These are phyloP conservation scores for Odocoileus hemionus DNA, from an alignment of 2,113 vertebrate genomes.

Conservation along the genomic window DNA sequence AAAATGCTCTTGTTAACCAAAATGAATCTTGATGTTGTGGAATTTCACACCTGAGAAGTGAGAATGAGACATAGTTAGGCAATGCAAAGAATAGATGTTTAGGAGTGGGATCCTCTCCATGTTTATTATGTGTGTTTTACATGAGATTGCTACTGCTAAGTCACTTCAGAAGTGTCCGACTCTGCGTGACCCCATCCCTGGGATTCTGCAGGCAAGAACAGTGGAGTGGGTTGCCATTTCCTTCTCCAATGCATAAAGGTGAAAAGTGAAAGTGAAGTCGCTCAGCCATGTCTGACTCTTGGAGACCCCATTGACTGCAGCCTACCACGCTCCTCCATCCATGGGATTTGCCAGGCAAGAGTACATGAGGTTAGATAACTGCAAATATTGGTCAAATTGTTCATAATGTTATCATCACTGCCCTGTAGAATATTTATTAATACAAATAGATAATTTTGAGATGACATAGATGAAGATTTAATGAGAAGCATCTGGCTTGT, in stretches of 20 bases:
- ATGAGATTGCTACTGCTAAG: neutral
- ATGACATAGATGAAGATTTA: neutral
- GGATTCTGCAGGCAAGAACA: no score
- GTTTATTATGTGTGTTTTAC: neutral
- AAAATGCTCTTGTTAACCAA: conserved; percentile 67
- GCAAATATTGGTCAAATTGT: neutral
- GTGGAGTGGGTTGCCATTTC: no score
- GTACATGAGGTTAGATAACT: neutral
- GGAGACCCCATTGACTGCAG: no score
- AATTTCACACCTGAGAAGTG: conserved; percentile 64
- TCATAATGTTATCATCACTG: neutral
- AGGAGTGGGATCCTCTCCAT: neutral
- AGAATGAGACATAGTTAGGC: neutral
- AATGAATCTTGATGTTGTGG: conserved; percentile 52
- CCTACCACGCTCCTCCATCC: no score
- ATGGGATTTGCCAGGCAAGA: no score
- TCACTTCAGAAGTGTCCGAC: no score
- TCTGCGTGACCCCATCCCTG: no score
- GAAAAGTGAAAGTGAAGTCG: no score
- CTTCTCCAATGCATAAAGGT: no score
- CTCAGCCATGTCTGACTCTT: no score
- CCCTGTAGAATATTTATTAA: neutral
- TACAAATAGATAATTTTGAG: neutral
- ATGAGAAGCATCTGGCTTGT: neutral
- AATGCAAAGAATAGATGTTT: neutral